These are phyloP conservation scores for Microchirus variegatus DNA, from an alignment of 2,797 vertebrate genomes.

Conservation along the genomic window DNA sequence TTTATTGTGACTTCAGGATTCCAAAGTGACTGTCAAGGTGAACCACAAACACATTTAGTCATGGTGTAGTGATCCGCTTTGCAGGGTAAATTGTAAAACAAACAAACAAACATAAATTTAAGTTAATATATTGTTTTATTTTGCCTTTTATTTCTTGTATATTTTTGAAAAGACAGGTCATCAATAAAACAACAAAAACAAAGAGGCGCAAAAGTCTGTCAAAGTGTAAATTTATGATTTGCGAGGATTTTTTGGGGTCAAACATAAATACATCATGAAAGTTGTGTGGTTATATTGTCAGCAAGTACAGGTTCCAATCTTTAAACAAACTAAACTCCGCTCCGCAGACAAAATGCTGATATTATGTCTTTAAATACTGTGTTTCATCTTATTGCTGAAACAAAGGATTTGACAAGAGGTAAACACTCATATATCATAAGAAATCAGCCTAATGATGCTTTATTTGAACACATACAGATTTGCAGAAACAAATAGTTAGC, in stretches of 20 bases:
- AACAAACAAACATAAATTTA: conserved; percentile 12
- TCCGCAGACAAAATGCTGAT: no score
- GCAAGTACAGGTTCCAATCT: no score
- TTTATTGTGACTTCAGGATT: neutral
- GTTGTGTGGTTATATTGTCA: no score
- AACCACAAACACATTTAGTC: no score
- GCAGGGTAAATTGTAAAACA: conserved; percentile 3
- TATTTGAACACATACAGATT: no score
- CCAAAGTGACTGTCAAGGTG: no score
- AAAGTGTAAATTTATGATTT: conserved; percentile 34
- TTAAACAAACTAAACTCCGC: no score
- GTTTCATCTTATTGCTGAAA: neutral
- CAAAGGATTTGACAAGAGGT: neutral
- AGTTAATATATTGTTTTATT: conserved; percentile 47
- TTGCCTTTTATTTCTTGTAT: conserved; percentile 3
- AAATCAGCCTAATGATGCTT: conserved; percentile 34
- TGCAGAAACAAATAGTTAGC: no score
- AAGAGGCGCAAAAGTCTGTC: conserved; percentile 31
- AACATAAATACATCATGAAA: conserved; percentile 19
- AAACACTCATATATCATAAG: neutral
- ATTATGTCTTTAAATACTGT: neutral
- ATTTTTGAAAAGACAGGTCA: conserved; percentile 12
- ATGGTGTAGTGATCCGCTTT: no score
- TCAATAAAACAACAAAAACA: conserved; percentile 26
- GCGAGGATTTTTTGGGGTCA: conserved; percentile 8